phyloP scores from a whole-genome alignment of 2,888 invertebrate genomes.

The Leucophenga maculata region DNA sequence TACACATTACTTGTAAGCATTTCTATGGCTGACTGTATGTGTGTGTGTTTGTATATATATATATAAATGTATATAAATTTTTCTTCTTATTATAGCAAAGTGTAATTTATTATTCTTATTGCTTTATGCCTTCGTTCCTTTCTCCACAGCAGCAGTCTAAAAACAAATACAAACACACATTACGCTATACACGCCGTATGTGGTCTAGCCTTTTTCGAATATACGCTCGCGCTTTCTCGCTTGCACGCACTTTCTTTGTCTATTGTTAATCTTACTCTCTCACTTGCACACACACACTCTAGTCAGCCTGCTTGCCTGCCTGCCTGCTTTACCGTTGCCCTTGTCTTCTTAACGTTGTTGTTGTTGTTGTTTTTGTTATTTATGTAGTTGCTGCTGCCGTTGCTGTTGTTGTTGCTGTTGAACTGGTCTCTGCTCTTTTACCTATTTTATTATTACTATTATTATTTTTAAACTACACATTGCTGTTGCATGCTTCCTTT shows the following conservation, averaged over 20 bases:
- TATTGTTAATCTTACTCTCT: conserved; percentile 7
- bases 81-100: conserved; percentile 66
- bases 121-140: conserved; percentile 42
- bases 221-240: conserved; percentile 16
- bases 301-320: not conserved
- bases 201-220: conserved; percentile 47
- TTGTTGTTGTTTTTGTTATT: conserved; percentile 43
- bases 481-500: conserved; percentile 35
- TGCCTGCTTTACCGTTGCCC: conserved; percentile 9
- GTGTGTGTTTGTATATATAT: no score
- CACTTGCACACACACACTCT: conserved; percentile 20
- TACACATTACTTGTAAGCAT: conserved; percentile 47
- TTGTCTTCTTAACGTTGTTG: conserved; percentile 15
- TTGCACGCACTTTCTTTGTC: not conserved
- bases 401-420: conserved; percentile 30
- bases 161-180: no score
- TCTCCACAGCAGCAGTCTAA: conserved; percentile 17
- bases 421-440: conserved; percentile 47
- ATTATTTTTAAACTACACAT: conserved; percentile 32
- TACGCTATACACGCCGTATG: conserved; percentile 61
- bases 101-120: conserved; percentile 67
- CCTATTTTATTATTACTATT: conserved; percentile 49
- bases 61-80: conserved; percentile 63
- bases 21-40: conserved; percentile 33
- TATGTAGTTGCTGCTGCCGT: conserved; percentile 43